Percentiles rank a stretch among this genome's conserved stretches.
Evolutionary conservation across 2,113 vertebrate genomes (phyloP).

Genomic region (Mesembrinibis cayennensis): DNA sequence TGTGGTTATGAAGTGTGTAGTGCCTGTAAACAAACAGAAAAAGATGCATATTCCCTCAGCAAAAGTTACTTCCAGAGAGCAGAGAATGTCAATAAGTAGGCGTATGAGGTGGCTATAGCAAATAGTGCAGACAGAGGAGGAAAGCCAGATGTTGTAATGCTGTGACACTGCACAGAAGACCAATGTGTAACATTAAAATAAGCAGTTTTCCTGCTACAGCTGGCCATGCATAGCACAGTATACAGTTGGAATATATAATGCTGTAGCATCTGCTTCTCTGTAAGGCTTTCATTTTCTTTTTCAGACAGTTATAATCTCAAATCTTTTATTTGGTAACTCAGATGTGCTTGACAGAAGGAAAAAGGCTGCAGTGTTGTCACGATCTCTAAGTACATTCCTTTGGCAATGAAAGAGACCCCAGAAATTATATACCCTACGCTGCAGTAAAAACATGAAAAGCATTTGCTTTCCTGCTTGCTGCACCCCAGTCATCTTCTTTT

Average conservation of each 20-base stretch:
- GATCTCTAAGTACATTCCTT: background rate
- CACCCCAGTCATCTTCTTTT: background rate
- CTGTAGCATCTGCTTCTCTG: constrained; percentile 3
- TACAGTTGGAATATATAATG: background rate
- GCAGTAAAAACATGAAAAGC: background rate
- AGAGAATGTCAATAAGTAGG: background rate
- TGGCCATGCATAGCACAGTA: background rate
- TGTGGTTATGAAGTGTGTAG: constrained; percentile 19
- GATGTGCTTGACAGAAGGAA: background rate
- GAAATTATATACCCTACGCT: background rate
- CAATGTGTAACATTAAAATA: background rate
- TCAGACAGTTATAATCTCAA: background rate
- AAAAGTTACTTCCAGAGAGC: background rate
- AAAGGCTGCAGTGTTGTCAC: background rate
- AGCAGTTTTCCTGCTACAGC: background rate
- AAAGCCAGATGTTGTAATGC: background rate
- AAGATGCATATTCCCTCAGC: background rate
- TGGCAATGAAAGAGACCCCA: background rate
- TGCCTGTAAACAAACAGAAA: constrained; percentile 34
- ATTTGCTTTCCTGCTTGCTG: background rate
- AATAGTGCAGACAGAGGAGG: background rate
- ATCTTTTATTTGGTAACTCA: background rate
- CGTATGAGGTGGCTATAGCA: background rate
- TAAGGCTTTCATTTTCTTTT: background rate
- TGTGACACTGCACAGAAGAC: background rate